phyloP scores from a whole-genome alignment of 2,797 vertebrate species.

The Graptemys geographica region DNA sequence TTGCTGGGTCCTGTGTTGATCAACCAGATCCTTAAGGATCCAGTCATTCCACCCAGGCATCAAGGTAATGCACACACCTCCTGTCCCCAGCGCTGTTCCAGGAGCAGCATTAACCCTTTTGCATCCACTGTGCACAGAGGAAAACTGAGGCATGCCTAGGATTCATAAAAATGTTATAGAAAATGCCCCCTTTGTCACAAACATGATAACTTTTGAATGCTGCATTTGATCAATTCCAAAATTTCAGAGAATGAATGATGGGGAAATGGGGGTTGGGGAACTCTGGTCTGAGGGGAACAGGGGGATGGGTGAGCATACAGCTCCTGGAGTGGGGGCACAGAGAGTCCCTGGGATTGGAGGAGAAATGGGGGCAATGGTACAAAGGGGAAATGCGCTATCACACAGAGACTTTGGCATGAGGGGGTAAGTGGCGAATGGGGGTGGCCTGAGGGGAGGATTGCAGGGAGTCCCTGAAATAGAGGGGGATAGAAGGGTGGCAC shows the following conservation, averaged over 20 bases:
- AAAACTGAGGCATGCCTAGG: neutral
- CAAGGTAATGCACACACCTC: neutral
- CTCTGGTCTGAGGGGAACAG: neutral
- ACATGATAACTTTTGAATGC: too few relatives aligned
- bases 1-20: neutral
- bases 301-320: neutral
- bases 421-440: neutral
- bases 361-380: neutral
- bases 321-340: too few relatives aligned
- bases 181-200: too few relatives aligned
- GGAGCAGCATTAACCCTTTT: neutral
- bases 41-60: neutral
- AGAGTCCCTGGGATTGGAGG: too few relatives aligned
- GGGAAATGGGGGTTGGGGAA: neutral
- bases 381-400: accelerated
- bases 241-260: too few relatives aligned
- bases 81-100: neutral
- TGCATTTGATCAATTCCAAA: too few relatives aligned
- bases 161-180: neutral
- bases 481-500: neutral
- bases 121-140: neutral
- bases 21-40: neutral
- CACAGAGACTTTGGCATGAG: neutral
- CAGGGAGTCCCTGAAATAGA: too few relatives aligned
- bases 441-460: neutral